Evolutionary conservation across 2,888 invertebrate species (phyloP).

Genomic region (Choristoneura rosaceana): DNA sequence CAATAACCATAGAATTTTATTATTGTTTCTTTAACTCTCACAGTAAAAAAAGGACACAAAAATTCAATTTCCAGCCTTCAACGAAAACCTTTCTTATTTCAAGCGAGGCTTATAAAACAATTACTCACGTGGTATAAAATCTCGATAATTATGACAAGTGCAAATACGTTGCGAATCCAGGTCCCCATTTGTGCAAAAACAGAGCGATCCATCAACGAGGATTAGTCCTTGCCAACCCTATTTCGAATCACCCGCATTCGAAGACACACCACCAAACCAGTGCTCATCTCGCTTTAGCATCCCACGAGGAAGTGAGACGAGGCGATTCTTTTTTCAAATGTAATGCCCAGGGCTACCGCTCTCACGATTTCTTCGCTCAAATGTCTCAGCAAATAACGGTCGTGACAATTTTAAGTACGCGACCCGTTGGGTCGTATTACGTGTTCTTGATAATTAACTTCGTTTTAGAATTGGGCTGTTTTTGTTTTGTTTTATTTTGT

Average conservation of each 20-base stretch:
- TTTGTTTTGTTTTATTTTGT: constrained; percentile 43
- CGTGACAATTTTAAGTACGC: constrained; percentile 56
- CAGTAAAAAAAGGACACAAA: neutral
- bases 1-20: no score
- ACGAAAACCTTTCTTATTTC: neutral
- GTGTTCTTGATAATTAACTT: constrained; percentile 57
- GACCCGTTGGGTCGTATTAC: constrained; percentile 49
- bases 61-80: neutral
- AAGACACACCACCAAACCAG: constrained; percentile 36
- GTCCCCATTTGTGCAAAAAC: constrained; percentile 69
- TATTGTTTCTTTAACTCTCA: neutral
- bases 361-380: constrained; percentile 53
- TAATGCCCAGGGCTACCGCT: constrained; percentile 25
- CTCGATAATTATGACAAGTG: constrained; percentile 41
- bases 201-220: constrained; percentile 70
- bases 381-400: constrained; percentile 55
- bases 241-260: constrained; percentile 28
- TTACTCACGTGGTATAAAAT: constrained; percentile 30
- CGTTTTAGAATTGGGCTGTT: constrained; percentile 42
- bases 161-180: constrained; percentile 48
- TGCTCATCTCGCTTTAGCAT: constrained; percentile 11
- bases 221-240: constrained; percentile 54
- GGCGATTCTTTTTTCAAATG: constrained; percentile 21
- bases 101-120: constrained; percentile 22
- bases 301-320: constrained; percentile 2